Percentiles rank a stretch among this genome's conserved stretches.
Evolutionary conservation across 2,113 vertebrate genomes (phyloP).

Genomic region (Leuciscus idus): DNA sequence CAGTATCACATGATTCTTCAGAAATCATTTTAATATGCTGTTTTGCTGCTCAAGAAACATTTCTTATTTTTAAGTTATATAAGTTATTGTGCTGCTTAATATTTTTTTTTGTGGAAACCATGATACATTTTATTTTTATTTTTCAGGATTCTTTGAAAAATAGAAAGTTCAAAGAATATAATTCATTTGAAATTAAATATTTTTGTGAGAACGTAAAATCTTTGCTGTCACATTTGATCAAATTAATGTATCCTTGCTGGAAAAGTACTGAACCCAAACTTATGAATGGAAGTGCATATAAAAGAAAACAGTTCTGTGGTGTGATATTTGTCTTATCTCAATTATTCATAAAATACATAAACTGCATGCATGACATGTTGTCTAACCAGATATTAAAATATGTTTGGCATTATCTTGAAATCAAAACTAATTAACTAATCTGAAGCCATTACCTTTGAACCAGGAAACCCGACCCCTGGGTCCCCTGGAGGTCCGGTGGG

Average conservation of each 20-base stretch:
- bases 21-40: too few species aligned
- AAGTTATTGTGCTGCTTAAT: too few species aligned
- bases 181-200: background rate
- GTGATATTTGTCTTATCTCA: too few species aligned
- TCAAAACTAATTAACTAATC: background rate
- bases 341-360: background rate
- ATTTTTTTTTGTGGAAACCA: too few species aligned
- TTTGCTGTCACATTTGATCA: too few species aligned
- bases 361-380: background rate
- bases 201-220: too few species aligned
- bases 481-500: conserved; percentile 78
- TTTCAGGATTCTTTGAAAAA: too few species aligned
- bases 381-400: background rate
- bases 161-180: background rate
- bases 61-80: too few species aligned
- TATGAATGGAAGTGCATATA: background rate
- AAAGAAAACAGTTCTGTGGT: background rate
- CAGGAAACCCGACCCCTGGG: conserved; percentile 80
- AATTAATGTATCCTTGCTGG: too few species aligned
- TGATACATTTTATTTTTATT: too few species aligned
- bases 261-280: background rate
- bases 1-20: background rate
- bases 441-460: conserved; percentile 79
- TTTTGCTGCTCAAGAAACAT: too few species aligned
- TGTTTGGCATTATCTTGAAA: background rate